A percentile compares a stretch with the other conserved stretches of the same genome.
phyloP scores from a whole-genome alignment of 2,113 vertebrate genomes.

The Archocentrus centrarchus region DNA sequence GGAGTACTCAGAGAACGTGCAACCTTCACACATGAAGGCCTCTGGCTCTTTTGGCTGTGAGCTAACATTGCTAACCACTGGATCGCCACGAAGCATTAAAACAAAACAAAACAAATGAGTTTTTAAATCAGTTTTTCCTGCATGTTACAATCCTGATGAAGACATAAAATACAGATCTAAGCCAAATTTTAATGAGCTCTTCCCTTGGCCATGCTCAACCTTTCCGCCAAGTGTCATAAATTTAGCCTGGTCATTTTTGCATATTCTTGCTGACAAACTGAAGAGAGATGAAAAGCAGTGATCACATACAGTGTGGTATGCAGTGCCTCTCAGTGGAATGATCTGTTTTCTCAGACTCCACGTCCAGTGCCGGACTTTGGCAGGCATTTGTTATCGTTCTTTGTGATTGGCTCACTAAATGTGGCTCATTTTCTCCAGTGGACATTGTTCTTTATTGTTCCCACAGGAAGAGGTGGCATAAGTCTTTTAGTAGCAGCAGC shows the following conservation, averaged over 20 bases:
- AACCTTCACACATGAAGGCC: neutral
- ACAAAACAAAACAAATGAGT: no score
- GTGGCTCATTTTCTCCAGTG: constrained; percentile 5
- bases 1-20: neutral
- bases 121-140: neutral
- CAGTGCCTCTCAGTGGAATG: neutral
- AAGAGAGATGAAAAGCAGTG: neutral
- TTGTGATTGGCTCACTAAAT: constrained; percentile 4
- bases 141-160: neutral
- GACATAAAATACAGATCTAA: neutral
- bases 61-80: neutral
- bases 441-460: constrained; percentile 24
- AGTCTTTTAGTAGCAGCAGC: neutral
- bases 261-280: neutral
- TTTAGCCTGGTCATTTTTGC: neutral
- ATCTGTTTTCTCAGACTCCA: neutral
- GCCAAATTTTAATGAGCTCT: neutral
- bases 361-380: constrained; percentile 10
- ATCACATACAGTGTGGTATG: neutral
- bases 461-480: neutral
- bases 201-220: neutral
- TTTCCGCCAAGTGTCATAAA: neutral
- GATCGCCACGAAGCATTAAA: neutral
- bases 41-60: neutral
- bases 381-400: neutral